Base-by-base conservation (phyloP, 2,113 vertebrate species). In the Entomyzon cyanotis region DNA sequence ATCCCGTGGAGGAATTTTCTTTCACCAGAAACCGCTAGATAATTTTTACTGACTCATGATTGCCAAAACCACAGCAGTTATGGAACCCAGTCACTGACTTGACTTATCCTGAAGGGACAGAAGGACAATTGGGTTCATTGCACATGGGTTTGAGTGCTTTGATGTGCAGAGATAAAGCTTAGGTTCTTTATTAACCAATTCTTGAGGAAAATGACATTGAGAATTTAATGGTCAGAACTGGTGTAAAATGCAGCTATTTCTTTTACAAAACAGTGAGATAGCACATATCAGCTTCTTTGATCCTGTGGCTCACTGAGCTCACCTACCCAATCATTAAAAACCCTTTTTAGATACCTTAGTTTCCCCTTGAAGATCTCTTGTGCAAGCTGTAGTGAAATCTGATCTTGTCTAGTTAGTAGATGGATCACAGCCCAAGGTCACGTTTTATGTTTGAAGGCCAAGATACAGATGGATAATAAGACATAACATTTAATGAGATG, bases 401-500 rank as follows among this genome's bases (percentile, higher is more conserved):
- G 67, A 94, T 90, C 85, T 77, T 80, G 20, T 46, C 69, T 56
- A 76, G 49, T 59, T 64, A 76, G 60, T 41, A 64, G 70, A 73
- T 76, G 47, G 92, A 88, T 93, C 87, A 80, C 9, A 94, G 84
- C 33, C 78, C 82, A 90, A 95, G 89, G 81, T 94, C 91, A 65
- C 5, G 1, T 49, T 80, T 83, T 70, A 92, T 74, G 24, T 81
- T 80, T 86, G 59, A 95, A 70, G 59, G 28, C 67, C 84, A 94
- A 76, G 70, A 56, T 89, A 88, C 30, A 78, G 76, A 55, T 47
- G 52, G 83, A 67, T 92, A 92, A 88, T 59, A 80, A 84, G 83
- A 87, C 64, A 96, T 81, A 94, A 89, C 56, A 41, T 80, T 80
- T 87, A 92, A 96, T 90, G 79, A 91, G 67, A 91, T 74, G 67